phyloP scores from a whole-genome alignment of 1,140 invertebrate species.

The Ips typographus region DNA sequence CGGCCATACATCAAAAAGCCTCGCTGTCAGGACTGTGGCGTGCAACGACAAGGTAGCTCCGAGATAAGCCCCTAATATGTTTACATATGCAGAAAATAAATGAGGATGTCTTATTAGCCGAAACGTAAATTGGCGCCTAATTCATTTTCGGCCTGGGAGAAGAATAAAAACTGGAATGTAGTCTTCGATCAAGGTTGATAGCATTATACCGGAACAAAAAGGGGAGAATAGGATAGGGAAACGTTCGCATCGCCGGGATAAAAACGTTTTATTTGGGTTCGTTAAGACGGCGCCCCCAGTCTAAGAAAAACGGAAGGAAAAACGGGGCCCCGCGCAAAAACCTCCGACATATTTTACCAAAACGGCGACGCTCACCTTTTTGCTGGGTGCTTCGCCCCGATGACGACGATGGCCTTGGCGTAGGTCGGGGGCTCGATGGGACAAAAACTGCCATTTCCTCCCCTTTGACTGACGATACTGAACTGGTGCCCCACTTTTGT shows the following conservation, averaged over 20 bases:
- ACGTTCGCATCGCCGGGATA: constrained; percentile 4
- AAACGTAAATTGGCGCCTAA: too few species aligned
- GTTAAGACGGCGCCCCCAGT: constrained; percentile 24
- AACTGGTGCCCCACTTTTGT: constrained; percentile 29
- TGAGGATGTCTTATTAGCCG: too few species aligned
- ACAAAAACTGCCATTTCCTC: constrained; percentile 36
- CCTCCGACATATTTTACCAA: constrained; percentile 31
- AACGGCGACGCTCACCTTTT: constrained; percentile 31
- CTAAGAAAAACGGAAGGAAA: constrained; percentile 33
- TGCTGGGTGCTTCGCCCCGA: constrained; percentile 16
- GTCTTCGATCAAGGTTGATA: too few species aligned
- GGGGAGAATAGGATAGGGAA: constrained; percentile 2
- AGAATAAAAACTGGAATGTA: too few species aligned
- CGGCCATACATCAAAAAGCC: constrained; percentile 39
- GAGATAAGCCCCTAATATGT: constrained; percentile 14
- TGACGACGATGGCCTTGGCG: constrained; percentile 30
- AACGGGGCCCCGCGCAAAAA: constrained; percentile 29
- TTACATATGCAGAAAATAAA: too few species aligned
- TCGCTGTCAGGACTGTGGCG: constrained; percentile 19
- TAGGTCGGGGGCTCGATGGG: constrained; percentile 33
- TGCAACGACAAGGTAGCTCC: constrained; percentile 19
- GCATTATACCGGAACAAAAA: too few species aligned
- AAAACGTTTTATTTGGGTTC: constrained; percentile 36
- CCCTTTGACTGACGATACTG: constrained; percentile 23
- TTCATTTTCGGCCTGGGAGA: too few species aligned